A percentile compares a stretch with the other conserved stretches of the same genome.
Conservation (phyloP, 2,113 vertebrate species). For the Seriola dumerili region DNA sequence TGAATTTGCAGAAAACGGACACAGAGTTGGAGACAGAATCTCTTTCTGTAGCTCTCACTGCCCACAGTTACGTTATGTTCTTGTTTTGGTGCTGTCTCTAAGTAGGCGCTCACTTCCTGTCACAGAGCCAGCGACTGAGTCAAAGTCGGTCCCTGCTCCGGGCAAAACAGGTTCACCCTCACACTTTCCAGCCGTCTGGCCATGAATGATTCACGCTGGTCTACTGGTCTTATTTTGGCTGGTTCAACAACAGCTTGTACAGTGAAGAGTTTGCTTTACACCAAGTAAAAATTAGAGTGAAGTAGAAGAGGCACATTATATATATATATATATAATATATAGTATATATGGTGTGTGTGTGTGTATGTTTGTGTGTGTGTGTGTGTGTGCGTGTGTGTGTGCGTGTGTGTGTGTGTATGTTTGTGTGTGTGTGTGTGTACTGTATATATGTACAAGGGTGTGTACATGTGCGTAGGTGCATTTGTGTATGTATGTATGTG, state of each 20-base stretch:
- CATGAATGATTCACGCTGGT: conserved; percentile 75
- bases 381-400: too few species aligned
- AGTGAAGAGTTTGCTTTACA: conserved; percentile 17
- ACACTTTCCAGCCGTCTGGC: conserved; percentile 74
- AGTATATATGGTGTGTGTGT: too few species aligned
- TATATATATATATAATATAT: too few species aligned
- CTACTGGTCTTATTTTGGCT: conserved; percentile 43
- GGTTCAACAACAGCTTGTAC: conserved; percentile 11
- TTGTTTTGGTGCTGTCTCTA: conserved; percentile 70
- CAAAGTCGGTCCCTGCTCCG: conserved; percentile 43
- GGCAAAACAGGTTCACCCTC: conserved; percentile 58
- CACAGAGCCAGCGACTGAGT: conserved; percentile 58
- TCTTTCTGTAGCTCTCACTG: background rate
- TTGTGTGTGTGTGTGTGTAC: too few species aligned
- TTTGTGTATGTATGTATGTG: too few species aligned
- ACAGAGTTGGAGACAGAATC: background rate
- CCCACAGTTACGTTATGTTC: conserved; percentile 32
- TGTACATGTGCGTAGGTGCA: too few species aligned
- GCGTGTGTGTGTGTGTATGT: too few species aligned
- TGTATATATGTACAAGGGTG: too few species aligned
- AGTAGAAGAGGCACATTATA: background rate
- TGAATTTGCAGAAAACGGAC: too few species aligned
- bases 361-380: too few species aligned
- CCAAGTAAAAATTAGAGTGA: conserved; percentile 3
- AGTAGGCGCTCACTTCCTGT: conserved; percentile 53